Conservation (phyloP, 2,888 invertebrate species). For the Trachelus troglodyta region DNA sequence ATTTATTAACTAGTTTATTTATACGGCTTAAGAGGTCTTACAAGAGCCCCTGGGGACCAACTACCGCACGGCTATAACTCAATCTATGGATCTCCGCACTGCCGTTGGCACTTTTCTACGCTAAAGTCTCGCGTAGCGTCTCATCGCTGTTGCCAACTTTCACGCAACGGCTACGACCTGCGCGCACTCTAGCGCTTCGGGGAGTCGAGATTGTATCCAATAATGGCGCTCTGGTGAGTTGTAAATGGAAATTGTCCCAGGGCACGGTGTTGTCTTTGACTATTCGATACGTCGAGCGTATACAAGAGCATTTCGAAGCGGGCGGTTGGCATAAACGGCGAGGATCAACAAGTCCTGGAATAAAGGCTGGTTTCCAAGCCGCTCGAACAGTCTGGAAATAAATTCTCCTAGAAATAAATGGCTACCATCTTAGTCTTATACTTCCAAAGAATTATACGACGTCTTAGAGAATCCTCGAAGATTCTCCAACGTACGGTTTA, state of each 20-base stretch:
- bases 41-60: conserved; percentile 35
- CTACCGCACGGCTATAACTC: conserved; percentile 48
- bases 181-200: conserved; percentile 24
- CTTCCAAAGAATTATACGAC: not conserved
- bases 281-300: not conserved
- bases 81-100: conserved; percentile 41
- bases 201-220: conserved; percentile 32
- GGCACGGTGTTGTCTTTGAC: not conserved
- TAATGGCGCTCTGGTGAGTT: conserved; percentile 34
- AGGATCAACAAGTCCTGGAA: not conserved
- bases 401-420: not conserved
- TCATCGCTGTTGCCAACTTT: conserved; percentile 37
- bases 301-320: not conserved
- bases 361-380: not conserved
- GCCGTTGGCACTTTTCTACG: conserved; percentile 4
- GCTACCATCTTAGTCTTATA: not conserved
- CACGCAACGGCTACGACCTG: conserved; percentile 26
- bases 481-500: not conserved
- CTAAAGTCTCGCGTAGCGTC: not conserved
- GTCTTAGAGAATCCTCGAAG: not conserved
- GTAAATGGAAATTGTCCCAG: conserved; percentile 39
- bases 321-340: not conserved
- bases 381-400: not conserved
- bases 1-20: conserved; percentile 60
- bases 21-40: conserved; percentile 45